Evolutionary conservation across 2,888 invertebrate species (phyloP).

Genomic region (Amphiduros pacificus): DNA sequence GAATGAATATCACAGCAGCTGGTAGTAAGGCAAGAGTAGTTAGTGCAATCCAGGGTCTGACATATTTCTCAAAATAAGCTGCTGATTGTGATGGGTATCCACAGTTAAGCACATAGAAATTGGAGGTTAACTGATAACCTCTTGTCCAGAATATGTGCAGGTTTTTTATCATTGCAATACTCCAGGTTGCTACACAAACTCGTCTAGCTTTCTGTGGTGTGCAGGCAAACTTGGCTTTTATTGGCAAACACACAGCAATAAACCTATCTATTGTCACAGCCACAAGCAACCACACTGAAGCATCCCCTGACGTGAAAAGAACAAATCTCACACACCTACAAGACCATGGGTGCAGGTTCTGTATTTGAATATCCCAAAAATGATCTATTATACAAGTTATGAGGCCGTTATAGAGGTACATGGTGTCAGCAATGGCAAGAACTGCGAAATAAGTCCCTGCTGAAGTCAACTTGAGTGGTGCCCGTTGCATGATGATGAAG

Average conservation of each 20-base stretch:
- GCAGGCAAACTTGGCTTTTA: neutral
- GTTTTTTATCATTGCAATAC: neutral
- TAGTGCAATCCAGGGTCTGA: neutral
- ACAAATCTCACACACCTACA: neutral
- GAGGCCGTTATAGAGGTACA: neutral
- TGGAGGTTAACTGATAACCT: neutral
- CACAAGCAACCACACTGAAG: neutral
- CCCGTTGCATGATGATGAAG: neutral
- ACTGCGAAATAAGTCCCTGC: neutral
- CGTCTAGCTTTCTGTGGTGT: neutral
- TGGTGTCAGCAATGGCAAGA: neutral
- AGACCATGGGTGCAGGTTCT: neutral
- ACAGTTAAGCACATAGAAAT: too few species aligned
- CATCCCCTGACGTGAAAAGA: neutral
- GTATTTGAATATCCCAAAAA: neutral
- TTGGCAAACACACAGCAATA: neutral
- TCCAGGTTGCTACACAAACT: neutral
- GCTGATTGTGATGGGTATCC: neutral
- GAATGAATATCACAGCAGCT: neutral
- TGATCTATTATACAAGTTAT: neutral
- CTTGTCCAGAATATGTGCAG: neutral
- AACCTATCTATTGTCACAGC: neutral
- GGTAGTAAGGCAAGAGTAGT: neutral
- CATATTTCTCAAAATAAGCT: neutral
- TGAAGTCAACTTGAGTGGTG: neutral